Base-by-base conservation (phyloP, 2,888 invertebrate species). In the Lasioglossum calceatum region DNA sequence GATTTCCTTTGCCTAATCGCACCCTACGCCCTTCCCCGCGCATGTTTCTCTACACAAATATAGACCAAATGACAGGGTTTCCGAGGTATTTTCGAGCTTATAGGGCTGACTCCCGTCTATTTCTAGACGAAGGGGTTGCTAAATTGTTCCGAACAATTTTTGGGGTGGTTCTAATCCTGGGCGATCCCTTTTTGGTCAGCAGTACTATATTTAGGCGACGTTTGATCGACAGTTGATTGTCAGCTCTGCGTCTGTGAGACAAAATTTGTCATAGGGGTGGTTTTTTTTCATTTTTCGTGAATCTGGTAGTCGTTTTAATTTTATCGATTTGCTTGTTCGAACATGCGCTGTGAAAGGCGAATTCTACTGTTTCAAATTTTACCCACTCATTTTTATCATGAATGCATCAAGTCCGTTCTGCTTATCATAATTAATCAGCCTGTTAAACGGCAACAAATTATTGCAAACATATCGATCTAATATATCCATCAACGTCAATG, bases 11-110 rank as follows among this genome's bases (percentile, higher is more conserved):
- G n/a, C 19, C 32, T 39, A 72, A 39, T 47, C 42, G 58, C n/a
- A 42, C 58, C 70, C 19, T 50, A n/a, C 54, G n/a, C 39, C 23
- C n/a, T 70, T 23, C 23, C 70, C 12, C 32, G 32, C 50, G 19
- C 36, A n/a, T 0, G 2, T 54, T 54, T 10, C 54, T 23, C 27
- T 32, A 32, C 47, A 32, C 47, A 50, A 74, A 74, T 74, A 47
- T 74, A 74, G 73, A 27, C 23, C 50, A 27, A 74, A 74, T 50
- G 32, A 74, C 50, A 74, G 73, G 73, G 73, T 74, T 74, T 23
- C 27, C 4, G 32, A 12, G 23, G 42, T 70, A 70, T 70, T 70
- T 70, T 42, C 39, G 39, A 39, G 4, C 23, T 42, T 70, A 10
- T 4, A 39, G 4, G n/a, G 12, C 36, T 12, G 39, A 70, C 42